Evolutionary conservation across 2,797 vertebrate species (phyloP), one percentile per base, ranked within the genome.

Genomic region (Sternotherus odoratus): DNA sequence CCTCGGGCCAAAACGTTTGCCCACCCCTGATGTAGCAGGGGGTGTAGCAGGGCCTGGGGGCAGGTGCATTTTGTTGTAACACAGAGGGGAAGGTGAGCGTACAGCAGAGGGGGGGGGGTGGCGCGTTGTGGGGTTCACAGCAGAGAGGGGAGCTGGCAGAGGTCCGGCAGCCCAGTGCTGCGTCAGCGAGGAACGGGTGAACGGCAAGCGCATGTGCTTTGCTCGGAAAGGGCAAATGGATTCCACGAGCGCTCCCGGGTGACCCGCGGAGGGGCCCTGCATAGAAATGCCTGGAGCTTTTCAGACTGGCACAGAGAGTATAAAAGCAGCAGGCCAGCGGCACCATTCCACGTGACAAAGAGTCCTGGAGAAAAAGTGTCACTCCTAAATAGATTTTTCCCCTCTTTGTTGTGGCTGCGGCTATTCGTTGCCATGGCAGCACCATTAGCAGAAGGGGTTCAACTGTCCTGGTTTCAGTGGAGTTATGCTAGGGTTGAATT

Each of bases 401-500:
- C 13, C 39, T 91, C 28, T 83, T 88, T 91, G 24, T 74, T 16
- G 5, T 69, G 90, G 10, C 49, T 92, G 30, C 56, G 85, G 60
- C 77, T 91, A 15, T 92, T 83, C 75, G 91, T 87, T 82, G 83
- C 56, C 21, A 56, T 19, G 93, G 66, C 19, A 43, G 33, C n/a
- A 46, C 80, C n/a, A 60, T 50, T 3, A 56, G 69, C 82, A 39
- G 89, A 84, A 91, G 89, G 88, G 87, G 89, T 87, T 79, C 12
- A 81, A 57, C 51, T 82, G 85, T 54, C 91, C 60, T 82, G 84
- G 85, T 79, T 91, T 90, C 83, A 80, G 49, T n/a, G 88, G 77
- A 87, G 86, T 88, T 95, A 83, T 94, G 84, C n/a, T 79, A 83
- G 82, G 0, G 0, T 82, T 97, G 93, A 92, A 95, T 95, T 95